Base-by-base conservation (phyloP, 2,888 invertebrate genomes). In the Litoditis marina region DNA sequence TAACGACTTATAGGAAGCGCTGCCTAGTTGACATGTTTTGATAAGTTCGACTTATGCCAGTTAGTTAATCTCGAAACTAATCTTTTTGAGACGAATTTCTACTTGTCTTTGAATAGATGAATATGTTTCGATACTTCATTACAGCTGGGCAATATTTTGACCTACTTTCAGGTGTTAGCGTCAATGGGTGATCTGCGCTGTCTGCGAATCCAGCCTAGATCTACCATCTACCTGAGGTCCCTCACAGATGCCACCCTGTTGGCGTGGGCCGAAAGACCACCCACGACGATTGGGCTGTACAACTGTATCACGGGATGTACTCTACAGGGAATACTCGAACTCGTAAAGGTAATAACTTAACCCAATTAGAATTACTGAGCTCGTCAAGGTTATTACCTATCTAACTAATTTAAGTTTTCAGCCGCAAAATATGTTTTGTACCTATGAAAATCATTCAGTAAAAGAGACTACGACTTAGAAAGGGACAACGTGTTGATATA, bases 141-240 rank as follows among this genome's bases (percentile, higher is more conserved):
- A n/a, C n/a, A n/a, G n/a, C n/a, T n/a, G n/a, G n/a, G n/a, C n/a
- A n/a, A n/a, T n/a, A n/a, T n/a, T n/a, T n/a, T n/a, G n/a, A n/a
- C n/a, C n/a, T 30, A 22, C 31, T 60, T 71, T 30, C 60, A 65
- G 66, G 60, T 69, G 2, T 32, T 72, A 25, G 51, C 60, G 46
- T 49, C 59, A 0, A 31, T 72, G 27, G 50, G 60, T 2, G 47
- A 62, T 11, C 44, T 71, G 27, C 65, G 67, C 42, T 50, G 34
- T 0, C 39, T 71, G 2, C 64, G 67, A 62, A 66, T 71, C 22
- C 71, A 71, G 42, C 65, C 66, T 5, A 56, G 69, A 25, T 46
- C 55, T 22, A 59, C 65, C 1, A 50, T 63, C n/a, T 65, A 59
- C 50, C 50, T 71, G 27, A 63, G 57, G 31, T 63, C 63, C 28